Percentiles rank a stretch among this genome's conserved stretches.
phyloP scores from a whole-genome alignment of 2,888 invertebrate species.

The Linhomoeus sp. region DNA sequence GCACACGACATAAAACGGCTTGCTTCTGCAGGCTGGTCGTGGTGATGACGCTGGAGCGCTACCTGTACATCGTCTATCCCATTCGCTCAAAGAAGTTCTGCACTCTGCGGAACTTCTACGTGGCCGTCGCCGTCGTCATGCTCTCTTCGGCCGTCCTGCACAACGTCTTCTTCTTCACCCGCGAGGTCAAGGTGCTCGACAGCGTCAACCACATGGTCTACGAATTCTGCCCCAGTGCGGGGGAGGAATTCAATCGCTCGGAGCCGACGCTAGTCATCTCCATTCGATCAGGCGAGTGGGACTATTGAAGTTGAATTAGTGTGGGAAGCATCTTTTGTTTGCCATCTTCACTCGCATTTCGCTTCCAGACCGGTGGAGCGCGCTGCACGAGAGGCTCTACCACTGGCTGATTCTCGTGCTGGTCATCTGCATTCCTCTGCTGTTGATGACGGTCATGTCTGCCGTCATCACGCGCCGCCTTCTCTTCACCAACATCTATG shows the following conservation, averaged over 20 bases:
- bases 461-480: not conserved
- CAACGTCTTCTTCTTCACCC: not conserved
- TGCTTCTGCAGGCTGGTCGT: conserved; percentile 2
- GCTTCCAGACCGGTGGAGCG: too few species aligned
- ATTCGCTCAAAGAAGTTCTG: not conserved
- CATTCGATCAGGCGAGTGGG: too few species aligned
- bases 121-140: not conserved
- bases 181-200: not conserved
- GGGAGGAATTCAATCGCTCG: too few species aligned
- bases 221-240: too few species aligned
- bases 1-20: not conserved
- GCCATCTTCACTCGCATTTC: too few species aligned
- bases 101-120: not conserved
- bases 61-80: conserved; percentile 1
- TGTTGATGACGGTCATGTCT: not conserved
- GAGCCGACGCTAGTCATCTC: too few species aligned
- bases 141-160: not conserved
- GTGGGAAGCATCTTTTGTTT: too few species aligned
- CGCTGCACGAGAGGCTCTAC: not conserved
- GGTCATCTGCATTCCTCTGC: not conserved
- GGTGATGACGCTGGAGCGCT: conserved; percentile 4
- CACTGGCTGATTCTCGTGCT: conserved; percentile 1
- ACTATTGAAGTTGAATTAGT: too few species aligned
- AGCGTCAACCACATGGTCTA: too few species aligned
- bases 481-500: too few species aligned